Evolutionary conservation across 2,113 vertebrate species (phyloP), one percentile per base, ranked within the genome.

Genomic region (Rhynchomys soricoides): DNA sequence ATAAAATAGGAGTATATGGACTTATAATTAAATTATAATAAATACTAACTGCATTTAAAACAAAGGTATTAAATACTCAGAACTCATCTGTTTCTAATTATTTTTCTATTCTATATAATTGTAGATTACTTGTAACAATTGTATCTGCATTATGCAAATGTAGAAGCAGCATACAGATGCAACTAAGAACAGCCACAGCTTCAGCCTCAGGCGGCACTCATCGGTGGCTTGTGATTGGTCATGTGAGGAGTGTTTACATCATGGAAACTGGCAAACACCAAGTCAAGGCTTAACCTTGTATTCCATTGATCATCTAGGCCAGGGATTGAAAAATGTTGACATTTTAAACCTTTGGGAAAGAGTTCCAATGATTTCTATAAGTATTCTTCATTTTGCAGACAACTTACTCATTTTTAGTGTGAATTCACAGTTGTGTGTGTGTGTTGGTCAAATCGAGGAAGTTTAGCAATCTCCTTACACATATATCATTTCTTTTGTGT

Each of bases 41-140:
- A 86, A 59, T 45, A 91, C 64, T 93, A 92, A 22, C 24, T 59
- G 21, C 85, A 64, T 68, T 96, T 26, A 88, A 92, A 95, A 52
- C n/a, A 94, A 94, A 74, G 64, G 71, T 75, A 70, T 74, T 62
- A 92, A 48, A 2, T 26, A 62, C 57, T 64, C 81, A 92, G 59
- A 95, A 77, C 4, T 82, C 82, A 91, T 31, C n/a, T 62, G 52
- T 86, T 81, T 89, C 45, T 83, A 82, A 91, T 89, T 79, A 81
- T 77, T 91, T 96, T 82, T 55, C 79, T 78, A n/a, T 87, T 86
- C 82, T 74, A 29, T 85, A 19, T 57, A 91, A 29, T 78, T 19
- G 43, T 37, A 57, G 24, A 10, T 68, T 93, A 82, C 78, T n/a
- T 75, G 62, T 48, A 91, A 59, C 52, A 91, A 37, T 73, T 89